Evolutionary conservation across 37 sponge, comb jelly and placozoan species (phyloP), one percentile per base, ranked within the genome.

Genomic region (Ianthella basta): DNA sequence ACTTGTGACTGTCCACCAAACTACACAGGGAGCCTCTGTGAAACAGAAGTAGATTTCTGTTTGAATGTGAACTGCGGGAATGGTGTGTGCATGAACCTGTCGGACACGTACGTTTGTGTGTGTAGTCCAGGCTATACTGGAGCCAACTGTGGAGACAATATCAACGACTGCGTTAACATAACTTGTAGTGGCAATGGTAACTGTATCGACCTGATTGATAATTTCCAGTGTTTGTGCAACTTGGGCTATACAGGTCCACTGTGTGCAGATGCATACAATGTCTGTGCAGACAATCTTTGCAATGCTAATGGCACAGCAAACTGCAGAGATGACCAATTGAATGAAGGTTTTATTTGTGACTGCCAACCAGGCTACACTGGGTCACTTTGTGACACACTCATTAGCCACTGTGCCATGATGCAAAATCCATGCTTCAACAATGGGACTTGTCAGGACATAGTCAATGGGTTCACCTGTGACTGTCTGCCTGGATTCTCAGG

Each of bases 311-410:
- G 40, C 24, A 53, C 44, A 39, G 54, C 21, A 1, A 1, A 13
- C 1, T 75, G 78, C 25, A 50, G 2, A 5, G 25, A 75, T 10
- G 37, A 75, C 10, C 53, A 3, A 2, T 24, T 14, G 12, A 19
- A 41, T 40, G 23, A 19, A 13, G 41, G 0, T 10, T 75, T 40
- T 41, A 75, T 24, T 39, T 91, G 91, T 30, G 23, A 36, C 36
- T 91, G 91, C 81, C 14, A 44, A 79, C 35, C 1, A 56, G 92
- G 87, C 24, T 89, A 83, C 65, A 80, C 34, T 81, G 92, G 92
- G 21, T 34, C 33, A 16, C 40, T 32, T 2, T 92, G 92, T 60
- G 73, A 82, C 2, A 54, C 13, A 25, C 86, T 81, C 40, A 32
- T 89, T 10, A 44, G 66, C 37, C 82, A 67, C 59, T 89, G 89